Conservation (phyloP, 2,888 invertebrate genomes). For the Drosophila koepferae region DNA sequence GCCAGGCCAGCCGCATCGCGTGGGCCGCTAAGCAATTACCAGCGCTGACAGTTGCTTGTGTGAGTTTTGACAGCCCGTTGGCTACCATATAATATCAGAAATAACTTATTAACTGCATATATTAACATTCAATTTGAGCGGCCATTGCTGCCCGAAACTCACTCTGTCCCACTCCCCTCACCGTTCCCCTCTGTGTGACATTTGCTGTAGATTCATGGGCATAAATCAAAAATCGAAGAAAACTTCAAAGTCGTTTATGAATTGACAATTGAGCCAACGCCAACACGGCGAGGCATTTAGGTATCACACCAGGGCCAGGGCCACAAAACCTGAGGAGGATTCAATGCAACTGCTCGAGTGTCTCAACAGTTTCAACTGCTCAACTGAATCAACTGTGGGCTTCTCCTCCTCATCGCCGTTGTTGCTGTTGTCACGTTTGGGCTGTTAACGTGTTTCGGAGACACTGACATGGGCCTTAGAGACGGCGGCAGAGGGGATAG, state of each 20-base stretch:
- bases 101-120: constrained; percentile 83
- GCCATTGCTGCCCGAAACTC: constrained; percentile 65
- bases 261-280: constrained; percentile 75
- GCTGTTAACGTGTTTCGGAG: constrained; percentile 82
- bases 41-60: constrained; percentile 81
- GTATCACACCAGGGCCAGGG: constrained; percentile 41
- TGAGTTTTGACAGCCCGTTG: constrained; percentile 83
- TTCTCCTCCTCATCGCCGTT: constrained; percentile 36
- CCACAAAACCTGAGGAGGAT: constrained; percentile 41
- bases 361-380: constrained; percentile 23
- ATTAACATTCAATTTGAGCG: constrained; percentile 83
- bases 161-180: background rate
- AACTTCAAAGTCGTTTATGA: constrained; percentile 74
- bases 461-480: constrained; percentile 14
- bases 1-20: constrained; percentile 76
- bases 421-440: constrained; percentile 82
- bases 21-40: constrained; percentile 82
- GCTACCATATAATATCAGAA: constrained; percentile 82
- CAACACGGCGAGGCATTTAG: constrained; percentile 55
- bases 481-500: background rate
- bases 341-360: constrained; percentile 32
- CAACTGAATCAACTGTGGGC: constrained; percentile 38
- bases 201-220: constrained; percentile 80
- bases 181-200: constrained; percentile 59
- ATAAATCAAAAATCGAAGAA: constrained; percentile 83